Conservation (phyloP, 2,888 invertebrate species). For the Cephus nigrinus region DNA sequence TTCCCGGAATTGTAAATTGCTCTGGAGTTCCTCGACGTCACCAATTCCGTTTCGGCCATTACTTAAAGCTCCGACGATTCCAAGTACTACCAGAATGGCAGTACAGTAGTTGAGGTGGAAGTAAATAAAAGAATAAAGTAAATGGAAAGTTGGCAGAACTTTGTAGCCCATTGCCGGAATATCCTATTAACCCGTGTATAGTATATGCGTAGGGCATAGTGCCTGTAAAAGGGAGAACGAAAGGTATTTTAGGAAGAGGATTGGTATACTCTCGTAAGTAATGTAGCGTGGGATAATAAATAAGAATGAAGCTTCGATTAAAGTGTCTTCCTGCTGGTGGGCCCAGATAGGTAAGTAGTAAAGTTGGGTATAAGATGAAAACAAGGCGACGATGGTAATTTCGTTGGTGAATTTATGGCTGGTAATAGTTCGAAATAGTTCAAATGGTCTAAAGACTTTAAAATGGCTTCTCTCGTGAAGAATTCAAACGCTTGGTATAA, state of each 20-base stretch:
- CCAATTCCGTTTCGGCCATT: not conserved
- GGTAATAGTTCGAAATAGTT: not conserved
- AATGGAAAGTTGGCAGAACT: not conserved
- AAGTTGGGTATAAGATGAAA: not conserved
- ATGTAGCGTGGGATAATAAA: not conserved
- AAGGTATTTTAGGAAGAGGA: not conserved
- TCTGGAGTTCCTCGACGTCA: not conserved
- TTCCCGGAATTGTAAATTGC: not conserved
- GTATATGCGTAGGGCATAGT: not conserved
- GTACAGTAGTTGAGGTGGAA: not conserved
- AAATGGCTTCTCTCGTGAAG: not conserved
- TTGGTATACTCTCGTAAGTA: not conserved
- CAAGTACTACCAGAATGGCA: not conserved
- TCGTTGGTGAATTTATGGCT: not conserved
- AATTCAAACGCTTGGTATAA: not conserved
- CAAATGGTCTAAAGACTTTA: not conserved
- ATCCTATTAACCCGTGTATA: not conserved
- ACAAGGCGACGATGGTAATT: not conserved
- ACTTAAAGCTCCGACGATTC: not conserved
- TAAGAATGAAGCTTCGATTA: not conserved
- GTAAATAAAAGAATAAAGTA: not conserved
- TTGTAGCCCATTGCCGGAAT: not conserved
- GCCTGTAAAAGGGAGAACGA: not conserved
- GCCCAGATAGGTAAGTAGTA: not conserved
- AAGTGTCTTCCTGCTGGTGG: not conserved